Base-by-base conservation (phyloP, 2,113 vertebrate genomes). In the Mastomys coucha region DNA sequence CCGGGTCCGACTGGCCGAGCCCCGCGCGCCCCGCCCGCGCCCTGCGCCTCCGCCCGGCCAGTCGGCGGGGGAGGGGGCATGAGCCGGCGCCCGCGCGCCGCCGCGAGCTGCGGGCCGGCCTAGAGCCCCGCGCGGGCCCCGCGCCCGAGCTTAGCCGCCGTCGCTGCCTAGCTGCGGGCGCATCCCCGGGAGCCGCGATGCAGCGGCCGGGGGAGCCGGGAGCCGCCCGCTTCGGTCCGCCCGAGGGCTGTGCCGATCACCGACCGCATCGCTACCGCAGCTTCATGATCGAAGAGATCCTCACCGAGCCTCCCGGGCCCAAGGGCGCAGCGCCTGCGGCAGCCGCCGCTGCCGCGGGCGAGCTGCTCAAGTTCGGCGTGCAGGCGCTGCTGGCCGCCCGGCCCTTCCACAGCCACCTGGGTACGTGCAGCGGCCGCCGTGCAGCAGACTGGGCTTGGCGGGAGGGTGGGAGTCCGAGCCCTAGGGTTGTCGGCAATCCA, bases 281-380 rank as follows among this genome's bases (percentile, higher is more conserved):
- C 98, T 99, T 99, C 97, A 99, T 99, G 99, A 99, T 99, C 85
- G 99, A 99, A 97, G 99, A 99, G 98, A 99, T 99, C 97, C 99
- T 99, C 89, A 99, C 99, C 0, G 99, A 99, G 33, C 99, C 99
- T 69, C 98, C 99, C 22, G 99, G 99, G 73, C 98, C 99, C 98
- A 99, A 99, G 94, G 98, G 96, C 20, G 98, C 99, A 17, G 98
- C 99, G 45, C 99, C 99, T 2, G 98, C 98, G 7, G 97, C 99
- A 8, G 98, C 98, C 3, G 97, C 99, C 1, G 98, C 98, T 7
- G 98, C 99, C 28, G 98, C 98, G 1, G 99, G 99, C 51, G 99
- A 99, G 81, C 98, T 99, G 69, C 99, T 99, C 72, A 99, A 99
- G 94, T 99, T 99, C 97, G 99, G 99, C 82, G 99, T 99, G 26